Conservation (phyloP, 2,888 invertebrate genomes). For the Mesorhabditis sp. region DNA sequence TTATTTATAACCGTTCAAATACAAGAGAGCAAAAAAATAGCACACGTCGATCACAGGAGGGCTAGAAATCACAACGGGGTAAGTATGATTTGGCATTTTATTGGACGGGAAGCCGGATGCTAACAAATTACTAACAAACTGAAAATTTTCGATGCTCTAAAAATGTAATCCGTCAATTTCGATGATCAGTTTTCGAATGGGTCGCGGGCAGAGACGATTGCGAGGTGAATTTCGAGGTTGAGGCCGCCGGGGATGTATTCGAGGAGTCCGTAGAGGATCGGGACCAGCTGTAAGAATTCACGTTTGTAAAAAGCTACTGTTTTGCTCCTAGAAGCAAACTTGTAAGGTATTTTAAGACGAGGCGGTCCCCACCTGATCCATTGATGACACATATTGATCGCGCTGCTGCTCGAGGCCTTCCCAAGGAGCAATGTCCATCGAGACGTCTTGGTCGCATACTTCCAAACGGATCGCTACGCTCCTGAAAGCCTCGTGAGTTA, state of each 20-base stretch:
- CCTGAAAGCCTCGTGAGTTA: slow-evolving; percentile 14
- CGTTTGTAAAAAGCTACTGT: background rate
- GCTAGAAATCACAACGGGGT: too few species aligned
- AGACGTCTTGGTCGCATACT: slow-evolving; percentile 30
- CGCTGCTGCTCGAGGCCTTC: slow-evolving; percentile 42
- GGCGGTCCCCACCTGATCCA: slow-evolving; percentile 38
- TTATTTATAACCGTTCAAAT: too few species aligned
- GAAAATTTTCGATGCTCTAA: too few species aligned
- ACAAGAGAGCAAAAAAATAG: too few species aligned
- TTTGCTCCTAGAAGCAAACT: too few species aligned
- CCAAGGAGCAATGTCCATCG: slow-evolving; percentile 45
- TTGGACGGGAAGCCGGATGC: too few species aligned
- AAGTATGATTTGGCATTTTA: too few species aligned
- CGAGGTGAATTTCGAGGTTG: slow-evolving; percentile 47
- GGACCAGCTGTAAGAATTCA: slow-evolving; percentile 37
- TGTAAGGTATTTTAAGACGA: too few species aligned
- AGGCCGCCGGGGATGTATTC: slow-evolving; percentile 40
- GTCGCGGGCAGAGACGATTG: slow-evolving; percentile 38
- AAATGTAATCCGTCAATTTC: too few species aligned
- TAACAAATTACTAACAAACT: too few species aligned
- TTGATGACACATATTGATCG: slow-evolving; percentile 32
- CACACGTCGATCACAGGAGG: too few species aligned
- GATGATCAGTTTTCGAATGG: background rate
- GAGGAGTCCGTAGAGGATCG: slow-evolving; percentile 40
- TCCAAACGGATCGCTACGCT: slow-evolving; percentile 31